Base-by-base conservation (phyloP, 2,888 invertebrate genomes). In the Caprella mutica region DNA sequence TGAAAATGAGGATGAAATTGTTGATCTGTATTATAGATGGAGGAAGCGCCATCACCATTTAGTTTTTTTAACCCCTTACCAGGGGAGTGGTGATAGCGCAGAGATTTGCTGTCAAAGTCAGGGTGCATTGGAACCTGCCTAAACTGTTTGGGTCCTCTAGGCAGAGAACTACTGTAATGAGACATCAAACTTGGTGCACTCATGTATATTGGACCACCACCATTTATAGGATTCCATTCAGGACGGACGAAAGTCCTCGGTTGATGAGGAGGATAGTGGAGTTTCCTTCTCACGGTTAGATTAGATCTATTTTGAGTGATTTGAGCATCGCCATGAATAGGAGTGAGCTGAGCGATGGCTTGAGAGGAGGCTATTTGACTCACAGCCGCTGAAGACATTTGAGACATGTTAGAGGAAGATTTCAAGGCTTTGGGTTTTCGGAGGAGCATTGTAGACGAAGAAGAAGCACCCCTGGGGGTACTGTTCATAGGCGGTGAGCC, bases 401-500 rank as follows among this genome's bases (percentile, higher is more conserved):
- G 27, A 48, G 48, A 29, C 29, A 30, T 30, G 29, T 30, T 5
- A 4, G 48, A 21, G 12, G 48, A 19, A 9, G 48, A 48, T 3
- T 27, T 19, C 12, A 21, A 21, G 6, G 48, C 29, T 9, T 27
- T 17, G 1, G n/a, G 27, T 14, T 26, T 44, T 48, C 14, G 17
- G 8, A 38, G 33, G n/a, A 48, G 35, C 17, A 33, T 29, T 9
- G 55, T 5, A 21, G 55, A 29, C 23, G 48, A 29, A 24, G 43
- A 55, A 24, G 33, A 42, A 8, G 54, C 12, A 52, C 38, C 27
- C 43, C 33, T 52, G 27, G 44, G 42, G 63, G 50, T 38, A 56
- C 56, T 35, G 53, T 55, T 59, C 30, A n/a, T n/a, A n/a, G 57
- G 57, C 54, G 64, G 64, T 59, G 64, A 64, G 60, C 64, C 60